Evolutionary conservation across 2,888 invertebrate genomes (phyloP), one percentile per base, ranked within the genome.

Genomic region (Andrena hattorfiana): DNA sequence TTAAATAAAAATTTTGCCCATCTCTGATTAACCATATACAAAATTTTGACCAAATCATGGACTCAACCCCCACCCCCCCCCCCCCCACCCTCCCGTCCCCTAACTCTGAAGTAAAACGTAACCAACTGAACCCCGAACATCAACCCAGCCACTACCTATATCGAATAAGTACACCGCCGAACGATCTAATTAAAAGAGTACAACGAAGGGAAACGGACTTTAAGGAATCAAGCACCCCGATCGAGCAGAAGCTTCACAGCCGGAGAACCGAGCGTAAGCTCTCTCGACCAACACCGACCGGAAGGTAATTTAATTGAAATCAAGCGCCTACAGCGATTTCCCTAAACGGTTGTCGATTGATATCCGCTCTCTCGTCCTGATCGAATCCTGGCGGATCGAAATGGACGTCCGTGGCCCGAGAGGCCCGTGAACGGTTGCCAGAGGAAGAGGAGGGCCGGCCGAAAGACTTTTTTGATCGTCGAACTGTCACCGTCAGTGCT

Each of bases 271-370:
- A 78, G 10, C 8, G n/a, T 20, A 76, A 32, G 13, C 8, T 30
- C 16, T 35, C 35, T 42, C 20, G 62, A 62, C 69, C 86, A 85
- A 85, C 85, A 83, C 81, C 87, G 64, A 62, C 68, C 49, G 76
- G 70, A 68, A 79, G 81, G 85, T 89, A 89, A 91, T 90, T 91
- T 91, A 91, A 91, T 91, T 90, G 89, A 89, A 90, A 88, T 83
- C 78, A 88, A 88, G 79, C 83, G 89, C 91, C 86, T 63, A 79
- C 83, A 88, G 90, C 88, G 87, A 90, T 91, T 90, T 86, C 83
- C 87, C 81, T 91, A 88, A 91, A 86, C 87, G 91, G 71, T 85
- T 87, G 90, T 85, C 91, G 86, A 88, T 89, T 86, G 87, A 84
- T 88, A 86, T 78, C 83, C 83, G 69, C 13, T 26, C 26, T 26